Evolutionary conservation across 1,140 invertebrate species (phyloP).

Genomic region (Apocrypta bakeri): DNA sequence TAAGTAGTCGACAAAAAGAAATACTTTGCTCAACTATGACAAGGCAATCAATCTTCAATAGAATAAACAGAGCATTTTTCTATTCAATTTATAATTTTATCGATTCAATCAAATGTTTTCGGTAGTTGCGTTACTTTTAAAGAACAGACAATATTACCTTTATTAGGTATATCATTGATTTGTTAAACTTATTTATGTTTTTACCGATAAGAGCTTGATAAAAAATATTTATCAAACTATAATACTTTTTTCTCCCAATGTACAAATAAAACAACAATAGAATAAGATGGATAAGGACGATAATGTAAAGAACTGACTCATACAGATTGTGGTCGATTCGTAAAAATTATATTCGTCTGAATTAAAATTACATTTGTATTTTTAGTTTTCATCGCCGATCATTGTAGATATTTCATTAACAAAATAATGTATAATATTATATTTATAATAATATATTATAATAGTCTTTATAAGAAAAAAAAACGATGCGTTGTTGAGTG

Average conservation of each 20-base stretch:
- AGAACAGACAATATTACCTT: not conserved
- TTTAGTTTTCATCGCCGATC: slow-evolving; percentile 28
- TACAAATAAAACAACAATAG: not conserved
- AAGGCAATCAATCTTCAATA: not conserved
- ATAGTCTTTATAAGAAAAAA: slow-evolving; percentile 50
- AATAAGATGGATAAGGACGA: not conserved
- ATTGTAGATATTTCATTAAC: slow-evolving; percentile 44
- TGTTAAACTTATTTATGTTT: not conserved
- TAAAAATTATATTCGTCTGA: slow-evolving; percentile 51
- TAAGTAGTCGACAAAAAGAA: not conserved
- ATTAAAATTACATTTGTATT: slow-evolving; percentile 37
- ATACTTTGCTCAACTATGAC: not conserved
- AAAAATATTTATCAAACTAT: not conserved
- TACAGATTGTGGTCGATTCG: slow-evolving; percentile 19
- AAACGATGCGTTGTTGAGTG: slow-evolving; percentile 23
- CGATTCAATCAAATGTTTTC: not conserved
- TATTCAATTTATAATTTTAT: not conserved
- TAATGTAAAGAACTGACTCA: not conserved
- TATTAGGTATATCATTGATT: not conserved
- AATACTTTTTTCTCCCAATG: not conserved
- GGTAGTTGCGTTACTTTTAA: not conserved
- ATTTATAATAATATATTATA: slow-evolving; percentile 46
- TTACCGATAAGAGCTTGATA: not conserved
- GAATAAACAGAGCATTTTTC: not conserved
- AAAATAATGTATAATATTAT: slow-evolving; percentile 45